phyloP scores from a whole-genome alignment of 2,888 invertebrate genomes.

The Luffia ferchaultella region DNA sequence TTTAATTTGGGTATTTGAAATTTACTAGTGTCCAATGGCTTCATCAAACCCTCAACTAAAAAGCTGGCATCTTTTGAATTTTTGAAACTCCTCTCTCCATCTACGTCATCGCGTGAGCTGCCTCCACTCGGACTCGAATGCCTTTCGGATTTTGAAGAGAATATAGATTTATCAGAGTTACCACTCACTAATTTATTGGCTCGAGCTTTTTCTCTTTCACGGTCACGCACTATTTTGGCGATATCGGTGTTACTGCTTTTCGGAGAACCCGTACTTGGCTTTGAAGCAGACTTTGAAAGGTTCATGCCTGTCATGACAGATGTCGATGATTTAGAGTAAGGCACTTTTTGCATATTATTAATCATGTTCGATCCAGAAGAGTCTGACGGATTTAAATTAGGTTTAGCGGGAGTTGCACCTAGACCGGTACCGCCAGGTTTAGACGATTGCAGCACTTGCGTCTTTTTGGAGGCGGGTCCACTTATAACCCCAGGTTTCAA shows the following conservation, averaged over 20 bases:
- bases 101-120: constrained; percentile 67
- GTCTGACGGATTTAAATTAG: constrained; percentile 45
- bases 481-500: constrained; percentile 86
- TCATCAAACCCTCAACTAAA: constrained; percentile 78
- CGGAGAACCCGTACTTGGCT: constrained; percentile 67
- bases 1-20: constrained; percentile 87
- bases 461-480: constrained; percentile 86
- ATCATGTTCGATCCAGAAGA: constrained; percentile 30
- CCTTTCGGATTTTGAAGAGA: constrained; percentile 68
- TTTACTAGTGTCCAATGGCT: constrained; percentile 79
- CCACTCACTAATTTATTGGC: constrained; percentile 58
- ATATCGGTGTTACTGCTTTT: constrained; percentile 68
- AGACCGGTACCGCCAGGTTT: constrained; percentile 36
- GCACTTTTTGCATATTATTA: constrained; percentile 44
- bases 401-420: constrained; percentile 52
- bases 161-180: constrained; percentile 70
- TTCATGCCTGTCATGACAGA: constrained; percentile 48
- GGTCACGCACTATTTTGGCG: constrained; percentile 61
- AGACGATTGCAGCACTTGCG: constrained; percentile 68
- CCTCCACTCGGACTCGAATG: constrained; percentile 72
- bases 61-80: constrained; percentile 69
- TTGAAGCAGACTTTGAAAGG: constrained; percentile 52
- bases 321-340: constrained; percentile 55
- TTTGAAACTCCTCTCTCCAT: constrained; percentile 70
- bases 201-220: constrained; percentile 68